Evolutionary conservation across 1,140 invertebrate genomes (phyloP), one percentile per base, ranked within the genome.

Genomic region (Nilaparvata lugens): DNA sequence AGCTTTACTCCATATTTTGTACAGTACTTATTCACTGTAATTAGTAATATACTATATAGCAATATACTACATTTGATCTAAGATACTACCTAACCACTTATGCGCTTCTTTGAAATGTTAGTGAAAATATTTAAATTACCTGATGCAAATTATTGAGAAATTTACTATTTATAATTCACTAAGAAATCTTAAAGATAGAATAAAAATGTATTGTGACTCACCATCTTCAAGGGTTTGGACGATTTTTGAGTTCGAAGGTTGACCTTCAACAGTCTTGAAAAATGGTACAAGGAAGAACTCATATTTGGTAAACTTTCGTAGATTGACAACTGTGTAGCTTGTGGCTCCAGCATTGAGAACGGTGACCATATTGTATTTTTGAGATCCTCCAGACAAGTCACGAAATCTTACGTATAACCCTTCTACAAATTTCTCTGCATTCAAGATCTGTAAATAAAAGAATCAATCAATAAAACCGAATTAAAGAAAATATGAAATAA

Each of bases 371-470:
- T 83, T 82, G 68, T 85, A 86, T 65, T 85, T 82, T 0, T 79
- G 77, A 38, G 73, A 80, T 53, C 78, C 74, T 51, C 76, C 75
- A 11, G 83, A 84, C 52, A 89, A 76, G 68, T 91, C 86, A 60
- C 92, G 84, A 72, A 94, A 98, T 61, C 93, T 85, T 51, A 98
- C 88, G 70, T 96, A 95, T 18, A 95, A 86, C 11, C 95, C 95
- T 77, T 97, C 90, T 0, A 95, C 80, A 66, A 78, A 74, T 61
- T 80, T 76, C 4, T 75, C 74, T 21, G 75, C 75, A 58, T 72
- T 76, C 7, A 81, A 70, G 45, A 81, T 75, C 79, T 81, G 62
- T 56, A 64, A 61, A 62, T 4, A 19, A 16, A 3, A 45, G n/a
- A 45, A 4, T 45, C 4, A 45, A n/a, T 28, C 9, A 3, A 28